Evolutionary conservation across 2,113 vertebrate species (phyloP).

Genomic region (Micronisus gabar): DNA sequence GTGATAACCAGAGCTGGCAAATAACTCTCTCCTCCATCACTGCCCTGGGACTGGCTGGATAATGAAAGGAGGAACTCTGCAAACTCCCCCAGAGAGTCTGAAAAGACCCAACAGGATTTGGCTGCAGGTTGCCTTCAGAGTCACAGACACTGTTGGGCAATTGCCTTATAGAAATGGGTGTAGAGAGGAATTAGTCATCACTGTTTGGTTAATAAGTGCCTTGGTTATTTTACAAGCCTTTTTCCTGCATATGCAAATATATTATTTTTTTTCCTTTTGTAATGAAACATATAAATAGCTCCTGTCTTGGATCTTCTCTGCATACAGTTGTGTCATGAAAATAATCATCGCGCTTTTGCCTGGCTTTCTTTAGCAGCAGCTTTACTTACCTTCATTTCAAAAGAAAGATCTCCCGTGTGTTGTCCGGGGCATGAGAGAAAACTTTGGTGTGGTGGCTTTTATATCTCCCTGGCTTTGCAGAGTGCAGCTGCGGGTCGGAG

Average conservation of each 20-base stretch:
- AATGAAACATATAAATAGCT: conserved; percentile 12
- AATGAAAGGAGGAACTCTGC: not conserved
- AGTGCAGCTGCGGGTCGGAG: not conserved
- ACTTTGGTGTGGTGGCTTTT: not conserved
- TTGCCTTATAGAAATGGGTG: conserved; percentile 13
- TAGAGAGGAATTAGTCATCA: conserved; percentile 41
- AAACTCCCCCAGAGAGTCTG: not conserved
- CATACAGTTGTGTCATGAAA: not conserved
- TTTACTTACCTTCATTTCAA: not conserved
- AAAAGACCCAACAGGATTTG: not conserved
- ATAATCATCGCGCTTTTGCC: not conserved
- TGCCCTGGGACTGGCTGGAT: not conserved
- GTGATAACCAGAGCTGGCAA: not conserved
- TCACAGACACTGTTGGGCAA: conserved; percentile 29
- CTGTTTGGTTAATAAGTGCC: conserved; percentile 10
- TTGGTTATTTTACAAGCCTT: not conserved
- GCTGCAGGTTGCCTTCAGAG: not conserved
- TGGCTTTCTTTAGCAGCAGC: not conserved
- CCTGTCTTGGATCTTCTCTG: not conserved
- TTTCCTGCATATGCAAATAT: conserved; percentile 35
- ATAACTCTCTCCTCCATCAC: not conserved
- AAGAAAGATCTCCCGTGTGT: not conserved
- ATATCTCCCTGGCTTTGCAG: not conserved
- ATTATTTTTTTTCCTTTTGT: not conserved
- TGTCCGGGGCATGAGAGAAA: not conserved